A percentile compares a stretch with the other conserved stretches of the same genome.
phyloP scores from a whole-genome alignment of 1,140 invertebrate species.

The Melanaphis sacchari region DNA sequence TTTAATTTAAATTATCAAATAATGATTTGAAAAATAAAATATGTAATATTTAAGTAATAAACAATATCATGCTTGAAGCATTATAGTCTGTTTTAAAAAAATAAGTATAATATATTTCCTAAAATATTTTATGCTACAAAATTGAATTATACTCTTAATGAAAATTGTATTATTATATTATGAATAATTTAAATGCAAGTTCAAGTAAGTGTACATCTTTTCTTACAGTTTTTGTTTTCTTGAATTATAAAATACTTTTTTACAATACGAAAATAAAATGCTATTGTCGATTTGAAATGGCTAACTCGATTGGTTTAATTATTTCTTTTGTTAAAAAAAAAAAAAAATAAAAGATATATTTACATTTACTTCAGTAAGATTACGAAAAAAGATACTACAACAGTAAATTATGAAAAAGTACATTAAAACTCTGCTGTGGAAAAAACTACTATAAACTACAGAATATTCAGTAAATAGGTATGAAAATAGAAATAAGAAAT shows the following conservation, averaged over 20 bases:
- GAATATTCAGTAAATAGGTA: not conserved
- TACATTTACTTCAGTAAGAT: not conserved
- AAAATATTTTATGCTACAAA: not conserved
- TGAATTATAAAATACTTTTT: slow-evolving; percentile 13
- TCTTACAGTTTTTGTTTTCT: slow-evolving; percentile 2
- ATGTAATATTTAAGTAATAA: not conserved
- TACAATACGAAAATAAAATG: slow-evolving; percentile 22
- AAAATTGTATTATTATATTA: not conserved
- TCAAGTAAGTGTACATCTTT: not conserved
- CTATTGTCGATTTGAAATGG: slow-evolving; percentile 23
- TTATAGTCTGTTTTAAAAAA: not conserved
- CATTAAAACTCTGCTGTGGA: not conserved
- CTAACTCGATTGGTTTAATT: slow-evolving; percentile 49
- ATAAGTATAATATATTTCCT: not conserved
- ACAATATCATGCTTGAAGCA: not conserved
- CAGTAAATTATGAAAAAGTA: slow-evolving; percentile 36
- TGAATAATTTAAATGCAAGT: not conserved
- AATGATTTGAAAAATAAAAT: no score
- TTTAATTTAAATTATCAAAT: no score
- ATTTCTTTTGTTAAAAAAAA: slow-evolving; percentile 44
- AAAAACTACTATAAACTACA: not conserved
- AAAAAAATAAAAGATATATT: slow-evolving; percentile 45
- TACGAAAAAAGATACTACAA: slow-evolving; percentile 36
- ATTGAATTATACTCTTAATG: not conserved
- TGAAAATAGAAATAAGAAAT: not conserved